Evolutionary conservation across 2,888 invertebrate genomes (phyloP), one percentile per base, ranked within the genome.

Genomic region (Rhogogaster chlorosoma): DNA sequence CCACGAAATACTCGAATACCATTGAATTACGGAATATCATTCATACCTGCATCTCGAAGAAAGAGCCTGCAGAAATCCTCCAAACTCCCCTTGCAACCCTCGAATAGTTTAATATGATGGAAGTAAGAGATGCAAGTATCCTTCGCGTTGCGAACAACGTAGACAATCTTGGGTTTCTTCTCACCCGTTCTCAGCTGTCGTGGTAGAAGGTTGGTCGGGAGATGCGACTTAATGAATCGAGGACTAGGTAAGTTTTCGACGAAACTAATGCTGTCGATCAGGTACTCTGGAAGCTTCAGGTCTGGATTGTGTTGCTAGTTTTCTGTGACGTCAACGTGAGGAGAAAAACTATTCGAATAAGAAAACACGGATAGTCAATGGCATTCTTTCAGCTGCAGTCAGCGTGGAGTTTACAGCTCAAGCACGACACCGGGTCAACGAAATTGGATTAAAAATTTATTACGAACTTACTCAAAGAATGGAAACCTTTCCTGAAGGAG

Each of bases 51-150:
- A 88, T 95, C 95, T 84, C 94, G 94, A 83, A 95, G 93, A 88
- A 96, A 96, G 0, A 95, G 94, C 32, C 95, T 94, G 92, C 95
- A 95, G 89, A 96, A 96, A 57, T 95, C 93, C 0, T 94, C 93
- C 86, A 96, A 95, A 7, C 93, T 94, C 0, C 95, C 95, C n/a
- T 92, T 93, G 88, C 95, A 94, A 0, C 95, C 93, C 73, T 95
- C 94, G 42, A 96, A 92, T 89, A 96, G 94, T 87, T 94, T 95
- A 89, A 95, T 95, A 85, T 96, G 95, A 90, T 96, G 96, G 90
- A 95, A 97, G 89, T 95, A 96, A 0, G 97, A 97, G 0, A 97
- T 95, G 2, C 95, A 95, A 0, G 96, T 95, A 90, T 97, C 97
- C 88, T 97, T 96, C 0, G 97, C 96, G 90, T 97, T 96, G 88